Evolutionary conservation across 2,113 vertebrate species (phyloP).

Genomic region (Alces alces): DNA sequence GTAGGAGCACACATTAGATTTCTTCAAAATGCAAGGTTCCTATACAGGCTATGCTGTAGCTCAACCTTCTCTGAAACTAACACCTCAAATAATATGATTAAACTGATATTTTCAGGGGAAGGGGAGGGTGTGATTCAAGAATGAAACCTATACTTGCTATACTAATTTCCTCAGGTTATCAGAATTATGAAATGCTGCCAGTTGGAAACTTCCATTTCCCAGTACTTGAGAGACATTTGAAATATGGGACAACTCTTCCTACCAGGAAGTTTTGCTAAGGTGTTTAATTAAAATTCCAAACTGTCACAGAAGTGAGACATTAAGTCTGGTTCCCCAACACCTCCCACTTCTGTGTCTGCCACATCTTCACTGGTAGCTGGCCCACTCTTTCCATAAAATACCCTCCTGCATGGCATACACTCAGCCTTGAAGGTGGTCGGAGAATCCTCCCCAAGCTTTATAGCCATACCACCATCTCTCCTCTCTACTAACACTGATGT

Average conservation of each 20-base stretch:
- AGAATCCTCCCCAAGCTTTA: neutral
- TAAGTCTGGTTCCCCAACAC: neutral
- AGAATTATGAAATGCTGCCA: neutral
- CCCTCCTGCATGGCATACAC: neutral
- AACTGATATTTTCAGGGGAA: neutral
- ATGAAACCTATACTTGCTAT: slow-evolving; percentile 27
- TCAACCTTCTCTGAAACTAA: neutral
- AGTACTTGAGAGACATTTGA: neutral
- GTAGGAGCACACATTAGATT: neutral
- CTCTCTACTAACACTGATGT: neutral
- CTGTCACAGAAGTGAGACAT: neutral
- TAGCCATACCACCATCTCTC: neutral
- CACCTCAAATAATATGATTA: neutral
- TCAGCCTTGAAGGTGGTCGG: neutral
- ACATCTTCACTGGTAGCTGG: neutral
- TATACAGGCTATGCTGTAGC: neutral
- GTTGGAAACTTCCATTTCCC: neutral
- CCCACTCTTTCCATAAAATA: neutral
- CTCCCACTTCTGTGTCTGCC: neutral
- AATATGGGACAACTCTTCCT: neutral
- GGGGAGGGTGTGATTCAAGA: neutral
- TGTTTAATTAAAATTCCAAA: slow-evolving; percentile 19
- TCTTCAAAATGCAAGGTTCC: neutral
- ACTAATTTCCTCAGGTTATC: neutral
- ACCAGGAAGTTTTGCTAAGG: neutral